Evolutionary conservation across 2,797 vertebrate species (phyloP), one percentile per base, ranked within the genome.

Genomic region (Siniperca scherzeri): DNA sequence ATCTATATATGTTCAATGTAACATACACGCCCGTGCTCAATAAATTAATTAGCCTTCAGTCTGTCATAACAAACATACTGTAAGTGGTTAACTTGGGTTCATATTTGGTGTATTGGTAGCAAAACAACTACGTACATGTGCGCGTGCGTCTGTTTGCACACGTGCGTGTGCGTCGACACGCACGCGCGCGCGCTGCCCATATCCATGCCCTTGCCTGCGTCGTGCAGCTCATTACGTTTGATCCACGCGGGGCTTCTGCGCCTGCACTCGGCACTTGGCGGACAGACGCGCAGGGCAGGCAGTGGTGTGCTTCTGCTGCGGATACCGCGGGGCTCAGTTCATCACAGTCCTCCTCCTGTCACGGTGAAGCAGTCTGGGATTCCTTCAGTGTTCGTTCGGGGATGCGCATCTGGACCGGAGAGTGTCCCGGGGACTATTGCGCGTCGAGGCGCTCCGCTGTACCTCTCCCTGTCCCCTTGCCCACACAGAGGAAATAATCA

Each of bases 391-490:
- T 33, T 77, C 79, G 60, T 57, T 66, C 71, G 61, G 91, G 87
- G 89, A 92, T 87, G 92, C 89, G 91, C 91, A 91, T 91, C 88
- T 89, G 94, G 94, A 92, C 82, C 77, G 53, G 74, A 88, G 77
- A 81, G 80, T 40, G 85, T 90, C 89, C 88, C 74, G n/a, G 66
- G 88, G 77, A 94, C 92, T 33, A 70, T 89, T 91, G 90, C 90
- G 90, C 88, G 77, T 92, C 76, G 59, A 87, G 42, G 79, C 67
- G 75, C 84, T 87, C 57, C 52, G 67, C 69, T 62, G 71, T 42
- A 57, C 67, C 48, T 78, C 72, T 77, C 33, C 64, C 11, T 56
- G 65, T 60, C 52, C 36, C 52, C 30, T 76, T 69, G 36, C 7
- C 50, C 64, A 36, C 82, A 71, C 61, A 68, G 77, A 85, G 91